Conservation (phyloP, 1,140 invertebrate species). For the Hermetia illucens region DNA sequence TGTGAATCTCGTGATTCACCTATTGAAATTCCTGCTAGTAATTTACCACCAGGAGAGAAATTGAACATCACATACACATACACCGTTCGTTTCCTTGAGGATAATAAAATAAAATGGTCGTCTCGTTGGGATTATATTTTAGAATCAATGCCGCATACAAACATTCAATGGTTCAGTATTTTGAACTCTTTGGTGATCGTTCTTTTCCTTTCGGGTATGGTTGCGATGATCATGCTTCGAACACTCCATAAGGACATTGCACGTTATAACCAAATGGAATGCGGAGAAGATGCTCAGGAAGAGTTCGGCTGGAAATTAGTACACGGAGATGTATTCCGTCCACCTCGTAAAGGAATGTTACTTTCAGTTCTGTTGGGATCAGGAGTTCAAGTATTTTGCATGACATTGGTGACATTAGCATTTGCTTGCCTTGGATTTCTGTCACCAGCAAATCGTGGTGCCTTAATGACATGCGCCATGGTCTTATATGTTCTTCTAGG, state of each 20-base stretch:
- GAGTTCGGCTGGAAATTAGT: slow-evolving; percentile 99
- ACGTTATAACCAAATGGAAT: slow-evolving; percentile 93
- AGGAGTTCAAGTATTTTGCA: slow-evolving; percentile 78
- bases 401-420: slow-evolving; percentile 66
- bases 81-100: slow-evolving; percentile 62
- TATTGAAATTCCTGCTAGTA: slow-evolving; percentile 49
- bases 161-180: slow-evolving; percentile 98
- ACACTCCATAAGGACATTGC: slow-evolving; percentile 98
- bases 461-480: slow-evolving; percentile 95
- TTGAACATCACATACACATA: slow-evolving; percentile 77
- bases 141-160: slow-evolving; percentile 94
- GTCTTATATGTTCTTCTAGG: slow-evolving; percentile 90
- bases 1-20: slow-evolving; percentile 41
- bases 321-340: slow-evolving; percentile 88
- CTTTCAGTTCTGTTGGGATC: slow-evolving; percentile 89
- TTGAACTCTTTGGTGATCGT: slow-evolving; percentile 82
- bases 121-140: slow-evolving; percentile 99
- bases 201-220: slow-evolving; percentile 90
- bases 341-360: slow-evolving; percentile 93
- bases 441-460: slow-evolving; percentile 94
- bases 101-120: slow-evolving; percentile 90
- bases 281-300: slow-evolving; percentile 91
- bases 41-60: slow-evolving; percentile 34
- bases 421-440: slow-evolving; percentile 97
- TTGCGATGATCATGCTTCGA: slow-evolving; percentile 95